phyloP scores from a whole-genome alignment of 1,140 invertebrate genomes.

The Hycleus phaleratus region DNA sequence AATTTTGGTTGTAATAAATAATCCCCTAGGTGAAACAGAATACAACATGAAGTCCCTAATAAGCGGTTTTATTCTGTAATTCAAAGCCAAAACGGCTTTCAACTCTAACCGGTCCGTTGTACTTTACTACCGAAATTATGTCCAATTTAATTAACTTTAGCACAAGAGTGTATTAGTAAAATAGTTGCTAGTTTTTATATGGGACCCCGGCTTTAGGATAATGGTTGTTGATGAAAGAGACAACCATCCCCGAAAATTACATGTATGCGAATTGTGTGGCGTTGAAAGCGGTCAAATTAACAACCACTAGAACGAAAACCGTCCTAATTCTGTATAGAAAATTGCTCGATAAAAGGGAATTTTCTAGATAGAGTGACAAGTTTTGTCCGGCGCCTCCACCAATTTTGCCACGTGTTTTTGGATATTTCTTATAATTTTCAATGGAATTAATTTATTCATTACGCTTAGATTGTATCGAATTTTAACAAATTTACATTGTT shows the following conservation, averaged over 20 bases:
- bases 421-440: too few species aligned
- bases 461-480: too few species aligned
- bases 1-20: slow-evolving; percentile 1
- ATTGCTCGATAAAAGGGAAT: too few species aligned
- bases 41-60: slow-evolving; percentile 6
- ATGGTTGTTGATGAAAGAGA: slow-evolving; percentile 3
- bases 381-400: slow-evolving; percentile 6
- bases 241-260: too few species aligned
- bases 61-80: slow-evolving; percentile 15
- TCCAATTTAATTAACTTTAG: slow-evolving; percentile 10
- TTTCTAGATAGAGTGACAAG: too few species aligned
- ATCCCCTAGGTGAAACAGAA: slow-evolving; percentile 7
- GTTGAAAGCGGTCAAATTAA: too few species aligned
- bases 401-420: neutral
- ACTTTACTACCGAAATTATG: slow-evolving; percentile 12
- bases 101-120: slow-evolving; percentile 9
- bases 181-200: slow-evolving; percentile 4
- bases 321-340: too few species aligned
- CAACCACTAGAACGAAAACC: too few species aligned
- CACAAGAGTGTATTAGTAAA: neutral
- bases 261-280: too few species aligned
- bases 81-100: slow-evolving; percentile 12
- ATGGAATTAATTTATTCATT: too few species aligned
- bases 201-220: slow-evolving; percentile 5
- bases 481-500: too few species aligned